Percentiles rank a stretch among this genome's conserved stretches.
Conservation (phyloP, 2,113 vertebrate genomes). For the Oncorhynchus gorbuscha region DNA sequence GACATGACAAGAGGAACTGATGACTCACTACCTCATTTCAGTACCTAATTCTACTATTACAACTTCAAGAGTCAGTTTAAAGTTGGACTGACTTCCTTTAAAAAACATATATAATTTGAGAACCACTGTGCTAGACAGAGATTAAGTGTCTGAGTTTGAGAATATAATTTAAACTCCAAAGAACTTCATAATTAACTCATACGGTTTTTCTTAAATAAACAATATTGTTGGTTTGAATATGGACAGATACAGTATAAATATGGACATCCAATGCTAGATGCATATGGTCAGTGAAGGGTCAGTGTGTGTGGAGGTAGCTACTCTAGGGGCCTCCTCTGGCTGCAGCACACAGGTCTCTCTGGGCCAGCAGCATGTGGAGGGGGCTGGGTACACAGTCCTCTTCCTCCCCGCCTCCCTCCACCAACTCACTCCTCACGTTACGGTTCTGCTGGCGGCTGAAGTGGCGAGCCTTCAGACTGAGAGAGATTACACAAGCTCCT, state of each 20-base stretch:
- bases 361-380: slow-evolving; percentile 45
- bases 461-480: slow-evolving; percentile 44
- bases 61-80: no score
- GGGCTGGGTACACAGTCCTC: slow-evolving; percentile 33
- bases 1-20: no score
- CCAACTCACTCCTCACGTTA: slow-evolving; percentile 16
- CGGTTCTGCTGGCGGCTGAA: slow-evolving; percentile 55
- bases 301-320: no score
- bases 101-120: no score
- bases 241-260: background rate
- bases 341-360: slow-evolving; percentile 26
- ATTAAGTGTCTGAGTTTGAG: background rate
- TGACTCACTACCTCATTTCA: no score
- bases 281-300: background rate
- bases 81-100: no score
- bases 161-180: background rate
- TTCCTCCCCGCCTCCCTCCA: slow-evolving; percentile 22
- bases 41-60: no score
- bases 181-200: background rate
- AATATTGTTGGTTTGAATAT: background rate
- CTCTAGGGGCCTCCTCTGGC: background rate
- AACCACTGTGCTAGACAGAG: no score
- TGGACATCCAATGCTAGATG: background rate
- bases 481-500: background rate
- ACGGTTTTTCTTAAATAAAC: background rate